Evolutionary conservation across 2,888 invertebrate species (phyloP).

Genomic region (Drosophila lacicola): DNA sequence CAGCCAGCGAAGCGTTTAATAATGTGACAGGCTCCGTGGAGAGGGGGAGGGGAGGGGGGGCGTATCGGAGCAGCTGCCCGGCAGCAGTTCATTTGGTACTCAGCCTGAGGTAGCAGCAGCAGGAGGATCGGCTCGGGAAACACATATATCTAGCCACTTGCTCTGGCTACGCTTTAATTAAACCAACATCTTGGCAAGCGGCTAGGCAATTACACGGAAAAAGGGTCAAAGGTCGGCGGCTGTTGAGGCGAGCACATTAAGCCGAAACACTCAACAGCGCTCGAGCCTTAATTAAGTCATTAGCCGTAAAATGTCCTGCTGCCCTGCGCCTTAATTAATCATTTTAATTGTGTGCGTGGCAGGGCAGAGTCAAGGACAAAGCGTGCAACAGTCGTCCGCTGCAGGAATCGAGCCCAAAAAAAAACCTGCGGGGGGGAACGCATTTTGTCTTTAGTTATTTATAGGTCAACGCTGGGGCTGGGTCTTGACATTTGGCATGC

Average conservation of each 20-base stretch:
- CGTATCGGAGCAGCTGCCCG: slow-evolving; percentile 41
- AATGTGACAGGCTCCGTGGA: slow-evolving; percentile 37
- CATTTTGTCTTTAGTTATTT: slow-evolving; percentile 43
- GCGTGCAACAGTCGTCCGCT: slow-evolving; percentile 21
- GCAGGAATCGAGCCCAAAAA: slow-evolving; percentile 8
- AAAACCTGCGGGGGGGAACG: slow-evolving; percentile 40
- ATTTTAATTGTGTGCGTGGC: slow-evolving; percentile 70
- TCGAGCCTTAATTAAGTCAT: slow-evolving; percentile 76
- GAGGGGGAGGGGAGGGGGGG: neutral
- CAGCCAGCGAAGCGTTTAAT: slow-evolving; percentile 60
- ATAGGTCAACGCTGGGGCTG: slow-evolving; percentile 34
- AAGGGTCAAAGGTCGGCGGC: slow-evolving; percentile 75
- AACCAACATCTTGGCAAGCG: slow-evolving; percentile 53
- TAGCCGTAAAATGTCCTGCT: slow-evolving; percentile 78
- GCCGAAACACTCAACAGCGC: slow-evolving; percentile 60
- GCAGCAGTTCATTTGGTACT: slow-evolving; percentile 44
- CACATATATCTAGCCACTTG: slow-evolving; percentile 56
- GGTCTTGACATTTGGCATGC: slow-evolving; percentile 49
- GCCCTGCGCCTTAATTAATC: slow-evolving; percentile 73
- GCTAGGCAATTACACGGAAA: slow-evolving; percentile 61
- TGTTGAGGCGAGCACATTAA: slow-evolving; percentile 76
- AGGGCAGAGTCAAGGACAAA: slow-evolving; percentile 59
- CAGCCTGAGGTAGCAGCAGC: slow-evolving; percentile 6
- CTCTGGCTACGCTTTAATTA: slow-evolving; percentile 71
- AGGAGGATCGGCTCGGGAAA: neutral